Evolutionary conservation across 2,113 vertebrate species (phyloP), one percentile per base, ranked within the genome.

Genomic region (Zosterops japonicus): DNA sequence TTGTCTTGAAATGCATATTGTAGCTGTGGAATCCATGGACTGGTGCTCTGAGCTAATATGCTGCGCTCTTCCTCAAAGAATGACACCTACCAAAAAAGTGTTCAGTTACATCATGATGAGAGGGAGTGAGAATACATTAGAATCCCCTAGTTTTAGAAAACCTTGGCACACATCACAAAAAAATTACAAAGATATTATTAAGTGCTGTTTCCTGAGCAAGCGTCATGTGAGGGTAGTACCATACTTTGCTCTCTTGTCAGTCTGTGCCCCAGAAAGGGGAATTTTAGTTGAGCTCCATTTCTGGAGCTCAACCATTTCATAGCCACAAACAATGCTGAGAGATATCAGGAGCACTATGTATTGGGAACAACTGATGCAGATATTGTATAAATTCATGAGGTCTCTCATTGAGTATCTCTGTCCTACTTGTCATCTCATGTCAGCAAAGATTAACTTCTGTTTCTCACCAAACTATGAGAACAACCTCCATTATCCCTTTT

Each of bases 1-100:
- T 98, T 98, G 98, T 99, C 99, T 94, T 99, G 99, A 97, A 99
- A 99, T 33, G 99, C 98, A 71, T 98, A 99, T 13, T 99, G 98
- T 68, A 99, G 97, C 78, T 98, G 98, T 61, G 99, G 99, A 86
- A 99, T 99, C 99, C 99, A 99, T 5, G 99, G 98, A 79, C 99
- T 99, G 83, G 89, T 97, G 96, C 97, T 99, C 87, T 95, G 94
- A 96, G 98, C 97, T 87, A 99, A 93, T 94, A 99, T 98, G 89
- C 92, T 98, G 44, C 98, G 97, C 92, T 99, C 99, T 95, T 99
- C 99, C 94, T 99, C 98, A 95, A 99, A 99, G 98, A 99, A 99
- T 46, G 98, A 98, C 90, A 99, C 97, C 99, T 99, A 88, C 20
- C 36, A 56, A 88, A n/a, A 92, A 90, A 60, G 91, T 31, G 42